Evolutionary conservation across 2,797 vertebrate genomes (phyloP).

Genomic region (Lacerta bilineata): DNA sequence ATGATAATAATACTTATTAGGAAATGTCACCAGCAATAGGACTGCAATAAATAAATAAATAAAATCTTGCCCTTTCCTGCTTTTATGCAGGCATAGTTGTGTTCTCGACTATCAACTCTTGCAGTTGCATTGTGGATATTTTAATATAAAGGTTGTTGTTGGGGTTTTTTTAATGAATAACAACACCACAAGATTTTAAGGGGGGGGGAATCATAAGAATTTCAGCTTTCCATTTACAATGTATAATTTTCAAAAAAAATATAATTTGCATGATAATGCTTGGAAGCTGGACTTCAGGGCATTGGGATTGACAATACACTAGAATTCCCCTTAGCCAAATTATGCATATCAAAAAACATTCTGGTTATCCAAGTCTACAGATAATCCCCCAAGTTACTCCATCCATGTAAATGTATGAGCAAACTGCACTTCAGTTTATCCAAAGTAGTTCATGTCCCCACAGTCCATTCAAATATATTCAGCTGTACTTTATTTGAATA

Average conservation of each 20-base stretch:
- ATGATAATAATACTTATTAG: background rate
- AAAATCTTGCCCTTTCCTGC: background rate
- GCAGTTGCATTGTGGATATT: background rate
- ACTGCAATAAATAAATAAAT: background rate
- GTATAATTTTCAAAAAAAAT: background rate
- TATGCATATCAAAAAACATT: conserved; percentile 31
- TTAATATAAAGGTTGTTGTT: background rate
- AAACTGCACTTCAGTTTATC: conserved; percentile 10
- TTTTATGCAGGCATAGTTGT: conserved; percentile 15
- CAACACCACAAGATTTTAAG: background rate
- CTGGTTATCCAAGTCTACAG: conserved; percentile 7
- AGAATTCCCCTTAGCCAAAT: conserved; percentile 18
- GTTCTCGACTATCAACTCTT: background rate
- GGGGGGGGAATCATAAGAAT: background rate
- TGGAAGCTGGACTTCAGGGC: conserved; percentile 2
- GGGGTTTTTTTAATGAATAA: background rate
- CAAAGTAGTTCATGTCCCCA: conserved; percentile 15
- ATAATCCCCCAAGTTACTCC: conserved; percentile 10
- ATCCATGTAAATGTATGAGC: conserved; percentile 5
- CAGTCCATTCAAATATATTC: conserved; percentile 25
- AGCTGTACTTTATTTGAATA: conserved; percentile 22
- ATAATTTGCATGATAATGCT: conserved; percentile 19
- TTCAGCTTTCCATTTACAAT: background rate
- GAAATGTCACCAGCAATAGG: background rate
- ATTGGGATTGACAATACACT: conserved; percentile 16